phyloP scores from a whole-genome alignment of 2,797 vertebrate species.

The Lepilemur septentrionalis region DNA sequence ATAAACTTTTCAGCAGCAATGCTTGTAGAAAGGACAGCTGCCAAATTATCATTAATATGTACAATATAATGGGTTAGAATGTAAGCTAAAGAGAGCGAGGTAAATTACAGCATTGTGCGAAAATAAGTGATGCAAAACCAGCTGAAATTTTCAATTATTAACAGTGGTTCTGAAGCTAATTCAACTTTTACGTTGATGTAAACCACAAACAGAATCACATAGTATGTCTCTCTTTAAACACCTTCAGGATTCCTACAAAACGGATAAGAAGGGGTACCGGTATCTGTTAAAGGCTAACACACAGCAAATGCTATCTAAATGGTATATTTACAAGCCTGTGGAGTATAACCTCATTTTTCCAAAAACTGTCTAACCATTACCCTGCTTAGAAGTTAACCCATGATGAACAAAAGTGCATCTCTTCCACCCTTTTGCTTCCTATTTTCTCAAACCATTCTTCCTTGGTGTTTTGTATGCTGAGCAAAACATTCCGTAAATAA shows the following conservation, averaged over 20 bases:
- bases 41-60: neutral
- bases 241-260: neutral
- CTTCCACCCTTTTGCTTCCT: neutral
- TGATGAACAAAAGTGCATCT: neutral
- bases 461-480: neutral
- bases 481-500: slow-evolving; percentile 59
- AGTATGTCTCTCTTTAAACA: neutral
- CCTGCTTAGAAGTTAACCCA: slow-evolving; percentile 64
- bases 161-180: neutral
- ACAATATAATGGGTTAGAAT: neutral
- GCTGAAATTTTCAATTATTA: slow-evolving; percentile 25
- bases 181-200: neutral
- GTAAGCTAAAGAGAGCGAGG: neutral
- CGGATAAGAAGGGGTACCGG: neutral
- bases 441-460: neutral
- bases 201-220: neutral
- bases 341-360: neutral
- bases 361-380: slow-evolving; percentile 27
- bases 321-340: neutral
- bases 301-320: neutral
- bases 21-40: slow-evolving; percentile 33
- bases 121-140: neutral
- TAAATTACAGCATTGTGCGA: neutral
- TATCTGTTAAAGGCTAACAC: neutral
- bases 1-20: slow-evolving; percentile 69